Percentiles rank a stretch among this genome's conserved stretches.
Conservation (phyloP, 1,140 invertebrate genomes). For the Lethocerus indicus region DNA sequence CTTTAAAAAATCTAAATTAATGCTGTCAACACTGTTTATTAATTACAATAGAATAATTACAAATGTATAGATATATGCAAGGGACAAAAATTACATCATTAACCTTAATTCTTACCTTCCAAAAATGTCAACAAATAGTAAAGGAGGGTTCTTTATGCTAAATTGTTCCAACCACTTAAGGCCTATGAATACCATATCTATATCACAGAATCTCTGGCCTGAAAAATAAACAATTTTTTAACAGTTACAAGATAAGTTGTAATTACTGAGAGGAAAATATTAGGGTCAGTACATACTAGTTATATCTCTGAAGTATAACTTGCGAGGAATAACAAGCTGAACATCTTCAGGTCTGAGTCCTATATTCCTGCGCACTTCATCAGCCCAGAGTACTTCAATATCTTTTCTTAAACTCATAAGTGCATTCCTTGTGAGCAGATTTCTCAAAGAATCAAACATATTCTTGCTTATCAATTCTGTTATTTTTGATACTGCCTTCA, state of each 20-base stretch:
- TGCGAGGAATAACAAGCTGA: slow-evolving; percentile 15
- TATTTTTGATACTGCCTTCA: slow-evolving; percentile 15
- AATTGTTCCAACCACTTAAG: slow-evolving; percentile 11
- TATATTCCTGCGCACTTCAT: slow-evolving; percentile 15
- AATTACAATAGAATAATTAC: too few relatives aligned
- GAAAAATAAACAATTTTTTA: slow-evolving; percentile 2
- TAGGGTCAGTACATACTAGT: slow-evolving; percentile 4
- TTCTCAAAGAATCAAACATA: slow-evolving; percentile 13
- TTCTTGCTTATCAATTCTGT: slow-evolving; percentile 13
- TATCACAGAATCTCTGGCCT: slow-evolving; percentile 16
- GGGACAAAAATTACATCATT: too few relatives aligned
- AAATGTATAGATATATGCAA: too few relatives aligned
- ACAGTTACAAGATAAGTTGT: neutral
- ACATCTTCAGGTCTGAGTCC: slow-evolving; percentile 14
- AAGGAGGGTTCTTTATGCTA: neutral
- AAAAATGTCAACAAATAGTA: slow-evolving; percentile 15
- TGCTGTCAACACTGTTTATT: too few relatives aligned
- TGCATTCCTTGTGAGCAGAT: slow-evolving; percentile 14
- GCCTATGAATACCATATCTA: slow-evolving; percentile 16
- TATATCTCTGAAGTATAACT: slow-evolving; percentile 10
- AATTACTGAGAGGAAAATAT: neutral
- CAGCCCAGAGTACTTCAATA: slow-evolving; percentile 14
- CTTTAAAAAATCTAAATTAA: too few relatives aligned
- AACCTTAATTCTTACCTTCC: too few relatives aligned
- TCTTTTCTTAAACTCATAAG: slow-evolving; percentile 12